These are phyloP conservation scores for Lymantria dispar DNA, from an alignment of 2,888 invertebrate species.

Conservation along the genomic window DNA sequence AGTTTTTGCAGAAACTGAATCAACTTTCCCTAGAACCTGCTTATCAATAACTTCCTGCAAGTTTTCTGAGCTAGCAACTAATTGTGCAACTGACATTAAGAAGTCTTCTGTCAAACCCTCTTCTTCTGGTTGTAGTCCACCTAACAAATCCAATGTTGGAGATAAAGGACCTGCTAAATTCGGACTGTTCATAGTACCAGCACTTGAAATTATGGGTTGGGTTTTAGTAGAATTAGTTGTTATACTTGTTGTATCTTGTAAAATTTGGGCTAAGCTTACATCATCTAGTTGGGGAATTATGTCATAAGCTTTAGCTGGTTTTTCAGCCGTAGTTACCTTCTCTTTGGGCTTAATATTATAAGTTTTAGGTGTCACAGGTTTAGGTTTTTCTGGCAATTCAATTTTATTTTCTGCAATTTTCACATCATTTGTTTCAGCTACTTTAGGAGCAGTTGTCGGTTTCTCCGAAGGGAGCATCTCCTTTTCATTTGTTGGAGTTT, in stretches of 20 bases:
- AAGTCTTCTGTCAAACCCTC: constrained; percentile 87
- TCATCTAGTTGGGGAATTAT: constrained; percentile 75
- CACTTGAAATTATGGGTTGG: constrained; percentile 53
- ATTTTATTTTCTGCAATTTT: constrained; percentile 35
- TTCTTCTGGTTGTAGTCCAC: constrained; percentile 84
- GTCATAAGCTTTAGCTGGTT: constrained; percentile 60
- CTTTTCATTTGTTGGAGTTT: constrained; percentile 62
- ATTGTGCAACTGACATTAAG: constrained; percentile 87
- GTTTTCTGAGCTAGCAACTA: constrained; percentile 86
- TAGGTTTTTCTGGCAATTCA: constrained; percentile 40
- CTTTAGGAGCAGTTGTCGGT: constrained; percentile 34
- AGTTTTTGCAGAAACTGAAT: constrained; percentile 46
- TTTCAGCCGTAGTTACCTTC: constrained; percentile 44
- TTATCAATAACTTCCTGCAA: constrained; percentile 88
- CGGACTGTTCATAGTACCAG: constrained; percentile 70
- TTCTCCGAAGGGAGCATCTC: constrained; percentile 50
- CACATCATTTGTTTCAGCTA: constrained; percentile 27
- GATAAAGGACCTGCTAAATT: constrained; percentile 80
- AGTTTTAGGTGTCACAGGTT: constrained; percentile 43
- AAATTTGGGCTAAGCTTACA: constrained; percentile 73
- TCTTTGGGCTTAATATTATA: constrained; percentile 49
- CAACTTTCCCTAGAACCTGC: constrained; percentile 80
- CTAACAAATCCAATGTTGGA: constrained; percentile 81
- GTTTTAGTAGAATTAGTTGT: constrained; percentile 49
- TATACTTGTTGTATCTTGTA: constrained; percentile 65